A percentile compares a stretch with the other conserved stretches of the same genome.
Evolutionary conservation across 2,113 vertebrate species (phyloP).

Genomic region (Amblyopsis rosae): DNA sequence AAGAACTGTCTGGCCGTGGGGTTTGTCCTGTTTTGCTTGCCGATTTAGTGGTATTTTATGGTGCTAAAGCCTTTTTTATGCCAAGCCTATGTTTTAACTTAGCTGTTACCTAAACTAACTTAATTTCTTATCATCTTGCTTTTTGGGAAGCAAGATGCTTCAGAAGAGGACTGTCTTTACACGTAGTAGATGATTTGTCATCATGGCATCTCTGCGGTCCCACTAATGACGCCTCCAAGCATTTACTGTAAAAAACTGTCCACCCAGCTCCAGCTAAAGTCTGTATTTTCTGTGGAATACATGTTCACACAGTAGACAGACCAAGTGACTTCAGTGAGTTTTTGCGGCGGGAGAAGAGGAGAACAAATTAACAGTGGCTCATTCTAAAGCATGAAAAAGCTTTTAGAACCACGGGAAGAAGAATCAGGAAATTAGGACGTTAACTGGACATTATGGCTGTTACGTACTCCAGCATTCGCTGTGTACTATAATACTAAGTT

Average conservation of each 20-base stretch:
- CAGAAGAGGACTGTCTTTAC: constrained; percentile 6
- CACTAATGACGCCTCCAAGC: constrained; percentile 13
- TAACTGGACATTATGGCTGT: constrained; percentile 32
- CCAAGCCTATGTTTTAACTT: constrained; percentile 14
- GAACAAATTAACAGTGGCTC: constrained; percentile 11
- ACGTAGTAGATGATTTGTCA: constrained; percentile 22
- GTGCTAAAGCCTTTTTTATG: constrained; percentile 53
- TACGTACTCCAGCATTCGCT: neutral
- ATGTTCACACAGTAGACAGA: constrained; percentile 31
- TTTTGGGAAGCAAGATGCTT: constrained; percentile 19
- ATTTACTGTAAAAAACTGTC: constrained; percentile 38
- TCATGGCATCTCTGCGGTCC: neutral
- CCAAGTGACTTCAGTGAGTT: constrained; percentile 5
- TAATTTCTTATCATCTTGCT: constrained; percentile 25
- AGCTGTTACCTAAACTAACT: constrained; percentile 26
- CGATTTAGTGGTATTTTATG: constrained; percentile 49
- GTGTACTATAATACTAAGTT: constrained; percentile 8
- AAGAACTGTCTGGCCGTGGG: constrained; percentile 20
- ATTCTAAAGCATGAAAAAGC: constrained; percentile 32
- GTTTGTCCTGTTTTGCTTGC: constrained; percentile 53
- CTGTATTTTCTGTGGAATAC: constrained; percentile 53
- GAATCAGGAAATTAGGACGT: constrained; percentile 8
- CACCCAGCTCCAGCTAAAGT: constrained; percentile 58
- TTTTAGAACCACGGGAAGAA: neutral
- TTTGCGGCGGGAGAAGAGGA: neutral